Conservation (phyloP, 1,140 invertebrate species). For the Teleogryllus occipitalis region DNA sequence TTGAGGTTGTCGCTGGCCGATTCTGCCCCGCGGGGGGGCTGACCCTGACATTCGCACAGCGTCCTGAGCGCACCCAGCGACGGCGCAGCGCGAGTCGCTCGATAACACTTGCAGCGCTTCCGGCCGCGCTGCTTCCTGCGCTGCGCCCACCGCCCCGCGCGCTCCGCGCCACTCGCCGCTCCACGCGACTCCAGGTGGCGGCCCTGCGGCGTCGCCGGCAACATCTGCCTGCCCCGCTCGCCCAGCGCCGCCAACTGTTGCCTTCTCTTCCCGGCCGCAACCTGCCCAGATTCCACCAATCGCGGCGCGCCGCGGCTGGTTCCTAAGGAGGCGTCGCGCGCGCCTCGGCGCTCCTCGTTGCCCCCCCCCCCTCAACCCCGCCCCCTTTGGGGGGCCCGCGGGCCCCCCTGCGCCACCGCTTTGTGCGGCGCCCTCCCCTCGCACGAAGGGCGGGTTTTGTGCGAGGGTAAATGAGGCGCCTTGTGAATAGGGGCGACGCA, state of each 20-base stretch:
- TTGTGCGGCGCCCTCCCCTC: no score
- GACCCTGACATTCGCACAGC: neutral
- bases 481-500: no score
- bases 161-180: neutral
- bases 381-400: no score
- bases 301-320: no score
- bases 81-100: neutral
- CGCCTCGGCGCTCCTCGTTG: neutral
- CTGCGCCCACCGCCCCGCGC: no score
- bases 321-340: neutral
- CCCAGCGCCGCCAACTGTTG: neutral
- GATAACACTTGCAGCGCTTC: neutral
- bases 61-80: neutral
- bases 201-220: neutral
- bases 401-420: no score
- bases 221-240: neutral
- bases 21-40: no score
- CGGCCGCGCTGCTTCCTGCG: neutral
- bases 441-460: no score
- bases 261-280: neutral
- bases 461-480: no score
- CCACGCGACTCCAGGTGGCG: neutral
- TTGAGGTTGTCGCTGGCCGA: no score
- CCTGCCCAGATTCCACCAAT: slow-evolving; percentile 3
- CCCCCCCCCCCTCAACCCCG: neutral